phyloP scores from a whole-genome alignment of 1,140 invertebrate species.

The Sinonovacula constricta region DNA sequence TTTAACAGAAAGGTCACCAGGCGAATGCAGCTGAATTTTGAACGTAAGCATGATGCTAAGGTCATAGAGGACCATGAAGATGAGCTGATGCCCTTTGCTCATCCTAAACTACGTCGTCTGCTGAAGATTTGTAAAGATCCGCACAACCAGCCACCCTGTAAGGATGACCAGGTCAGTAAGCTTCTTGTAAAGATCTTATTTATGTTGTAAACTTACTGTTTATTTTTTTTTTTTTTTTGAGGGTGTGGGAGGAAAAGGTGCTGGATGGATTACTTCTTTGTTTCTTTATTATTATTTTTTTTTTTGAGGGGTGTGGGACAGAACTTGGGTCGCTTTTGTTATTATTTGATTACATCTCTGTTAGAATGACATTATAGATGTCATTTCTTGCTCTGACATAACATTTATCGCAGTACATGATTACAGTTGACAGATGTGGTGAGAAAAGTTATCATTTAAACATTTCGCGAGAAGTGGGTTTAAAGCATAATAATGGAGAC shows the following conservation, averaged over 20 bases:
- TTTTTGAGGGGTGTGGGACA: not conserved
- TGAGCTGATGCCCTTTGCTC: constrained; percentile 57
- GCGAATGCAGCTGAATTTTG: constrained; percentile 64
- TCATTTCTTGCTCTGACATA: too few relatives aligned
- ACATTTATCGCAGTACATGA: too few relatives aligned
- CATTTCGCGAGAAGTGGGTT: too few relatives aligned
- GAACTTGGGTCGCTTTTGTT: too few relatives aligned
- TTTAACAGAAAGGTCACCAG: constrained; percentile 73
- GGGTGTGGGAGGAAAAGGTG: constrained; percentile 3
- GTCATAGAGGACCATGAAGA: constrained; percentile 56
- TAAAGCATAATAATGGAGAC: too few relatives aligned
- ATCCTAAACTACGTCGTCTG: constrained; percentile 80
- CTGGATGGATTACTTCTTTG: constrained; percentile 12
- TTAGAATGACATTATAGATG: too few relatives aligned
- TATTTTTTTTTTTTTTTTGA: constrained; percentile 10
- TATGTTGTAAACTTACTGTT: too few relatives aligned
- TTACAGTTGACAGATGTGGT: too few relatives aligned
- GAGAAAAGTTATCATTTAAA: too few relatives aligned
- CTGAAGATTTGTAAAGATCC: constrained; percentile 84
- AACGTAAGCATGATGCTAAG: constrained; percentile 65
- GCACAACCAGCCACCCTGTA: constrained; percentile 85
- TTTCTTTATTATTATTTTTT: not conserved
- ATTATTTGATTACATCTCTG: too few relatives aligned
- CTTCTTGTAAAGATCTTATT: not conserved
- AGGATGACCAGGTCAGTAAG: constrained; percentile 83